Evolutionary conservation across 2,797 vertebrate species (phyloP), one percentile per base, ranked within the genome.

Genomic region (Erpetoichthys calabaricus): DNA sequence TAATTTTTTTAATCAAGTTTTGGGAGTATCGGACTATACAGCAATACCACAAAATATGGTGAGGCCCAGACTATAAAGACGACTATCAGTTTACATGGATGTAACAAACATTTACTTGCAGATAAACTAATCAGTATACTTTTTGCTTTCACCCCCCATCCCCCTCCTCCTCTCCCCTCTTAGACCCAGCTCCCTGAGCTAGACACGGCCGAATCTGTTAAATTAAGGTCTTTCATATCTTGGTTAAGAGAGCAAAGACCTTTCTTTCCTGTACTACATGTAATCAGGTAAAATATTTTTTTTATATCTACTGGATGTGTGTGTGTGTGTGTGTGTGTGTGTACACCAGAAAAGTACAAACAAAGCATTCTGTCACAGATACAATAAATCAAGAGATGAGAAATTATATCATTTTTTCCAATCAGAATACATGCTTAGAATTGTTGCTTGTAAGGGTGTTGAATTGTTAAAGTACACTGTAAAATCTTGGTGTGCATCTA

Each of bases 181-280:
- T 62, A 98, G 94, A 86, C 82, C 7, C 70, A 86, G 57, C 90
- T 98, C 59, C 94, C 94, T 44, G 92, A 96, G 74, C 80, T 98
- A 70, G 89, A 97, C 73, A 94, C 90, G 0, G 82, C 87, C 42
- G 91, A 95, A 78, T 98, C 94, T 3, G 77, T 85, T 62, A 89
- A 90, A 80, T 84, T 76, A 65, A 64, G 73, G 79, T 79, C 88
- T 62, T 96, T 98, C 58, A 65, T 96, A 65, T 78, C 87, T 25
- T 96, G 93, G 93, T 82, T 98, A 69, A 86, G 89, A 73, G 94
- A 97, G 58, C 91, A 91, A 75, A 88, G 91, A 73, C 92, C 94
- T 7, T 97, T 96, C 72, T 94, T 80, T 63, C 84, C 94, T 47
- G 73, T 87, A 62, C 73, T 97, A 61, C 89, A 95, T 69, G 56